Conservation (phyloP, 2,797 vertebrate species). For the Linurgus olivaceus region DNA sequence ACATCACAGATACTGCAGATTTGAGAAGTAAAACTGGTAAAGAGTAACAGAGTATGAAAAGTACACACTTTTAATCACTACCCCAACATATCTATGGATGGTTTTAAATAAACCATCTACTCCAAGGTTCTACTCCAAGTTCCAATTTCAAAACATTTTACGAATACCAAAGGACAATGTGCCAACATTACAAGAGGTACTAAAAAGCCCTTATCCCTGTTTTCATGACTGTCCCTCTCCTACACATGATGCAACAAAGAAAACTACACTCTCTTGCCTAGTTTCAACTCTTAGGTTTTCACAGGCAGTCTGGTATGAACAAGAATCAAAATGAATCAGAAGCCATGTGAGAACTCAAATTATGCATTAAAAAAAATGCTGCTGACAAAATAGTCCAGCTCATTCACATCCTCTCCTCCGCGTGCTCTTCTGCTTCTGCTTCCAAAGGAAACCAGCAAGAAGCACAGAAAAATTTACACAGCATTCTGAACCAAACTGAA, state of each 20-base stretch:
- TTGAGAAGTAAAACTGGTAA: background rate
- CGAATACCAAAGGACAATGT: background rate
- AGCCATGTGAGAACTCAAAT: constrained; percentile 18
- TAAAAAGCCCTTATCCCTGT: background rate
- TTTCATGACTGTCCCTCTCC: background rate
- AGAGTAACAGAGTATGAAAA: background rate
- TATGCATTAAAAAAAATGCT: background rate
- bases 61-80: background rate
- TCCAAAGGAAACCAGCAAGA: background rate
- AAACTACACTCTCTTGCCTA: background rate
- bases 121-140: background rate
- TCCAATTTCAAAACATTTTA: background rate
- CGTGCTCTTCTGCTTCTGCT: background rate
- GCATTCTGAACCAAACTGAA: background rate
- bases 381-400: constrained; percentile 28
- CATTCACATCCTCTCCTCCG: constrained; percentile 15
- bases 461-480: background rate
- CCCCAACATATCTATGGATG: background rate
- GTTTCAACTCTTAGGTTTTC: constrained; percentile 7
- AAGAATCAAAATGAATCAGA: constrained; percentile 3
- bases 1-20: background rate
- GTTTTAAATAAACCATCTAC: background rate
- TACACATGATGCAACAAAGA: background rate
- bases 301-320: constrained; percentile 19
- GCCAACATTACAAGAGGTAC: background rate